A percentile compares a stretch with the other conserved stretches of the same genome.
These are phyloP conservation scores for Erebia aethiops DNA, from an alignment of 2,888 invertebrate species.

Conservation along the genomic window DNA sequence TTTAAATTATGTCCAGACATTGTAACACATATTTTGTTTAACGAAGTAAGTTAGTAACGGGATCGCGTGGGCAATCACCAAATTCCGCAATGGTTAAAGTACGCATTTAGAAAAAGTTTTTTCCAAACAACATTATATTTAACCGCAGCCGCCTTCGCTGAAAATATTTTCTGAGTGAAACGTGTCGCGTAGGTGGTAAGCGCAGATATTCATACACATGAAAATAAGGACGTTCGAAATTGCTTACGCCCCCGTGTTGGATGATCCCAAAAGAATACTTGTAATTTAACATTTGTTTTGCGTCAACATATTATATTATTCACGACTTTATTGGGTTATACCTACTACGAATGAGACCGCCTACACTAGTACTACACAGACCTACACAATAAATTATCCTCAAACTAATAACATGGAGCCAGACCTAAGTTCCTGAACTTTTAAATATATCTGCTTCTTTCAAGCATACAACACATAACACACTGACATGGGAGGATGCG, in stretches of 20 bases:
- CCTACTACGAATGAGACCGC: not conserved
- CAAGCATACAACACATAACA: not conserved
- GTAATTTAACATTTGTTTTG: slow-evolving; percentile 28
- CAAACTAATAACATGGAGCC: not conserved
- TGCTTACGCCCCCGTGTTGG: slow-evolving; percentile 52
- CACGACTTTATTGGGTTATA: not conserved
- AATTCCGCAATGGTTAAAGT: slow-evolving; percentile 45
- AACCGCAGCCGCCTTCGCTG: slow-evolving; percentile 53
- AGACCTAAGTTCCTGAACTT: not conserved
- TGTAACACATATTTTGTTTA: not conserved
- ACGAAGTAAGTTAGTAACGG: not conserved
- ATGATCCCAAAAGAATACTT: slow-evolving; percentile 47
- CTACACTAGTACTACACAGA: not conserved
- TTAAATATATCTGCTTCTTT: not conserved
- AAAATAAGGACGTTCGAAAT: slow-evolving; percentile 53
- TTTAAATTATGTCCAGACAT: not conserved
- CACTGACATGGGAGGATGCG: not conserved
- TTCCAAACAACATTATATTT: slow-evolving; percentile 48
- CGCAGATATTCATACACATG: slow-evolving; percentile 46
- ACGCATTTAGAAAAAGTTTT: slow-evolving; percentile 51
- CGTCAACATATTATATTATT: slow-evolving; percentile 1
- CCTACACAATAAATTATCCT: not conserved
- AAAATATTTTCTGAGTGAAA: slow-evolving; percentile 54
- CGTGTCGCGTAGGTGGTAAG: slow-evolving; percentile 55
- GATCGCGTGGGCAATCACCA: slow-evolving; percentile 37